Evolutionary conservation across 1,140 invertebrate species (phyloP).

Genomic region (Drosophila sechellia): DNA sequence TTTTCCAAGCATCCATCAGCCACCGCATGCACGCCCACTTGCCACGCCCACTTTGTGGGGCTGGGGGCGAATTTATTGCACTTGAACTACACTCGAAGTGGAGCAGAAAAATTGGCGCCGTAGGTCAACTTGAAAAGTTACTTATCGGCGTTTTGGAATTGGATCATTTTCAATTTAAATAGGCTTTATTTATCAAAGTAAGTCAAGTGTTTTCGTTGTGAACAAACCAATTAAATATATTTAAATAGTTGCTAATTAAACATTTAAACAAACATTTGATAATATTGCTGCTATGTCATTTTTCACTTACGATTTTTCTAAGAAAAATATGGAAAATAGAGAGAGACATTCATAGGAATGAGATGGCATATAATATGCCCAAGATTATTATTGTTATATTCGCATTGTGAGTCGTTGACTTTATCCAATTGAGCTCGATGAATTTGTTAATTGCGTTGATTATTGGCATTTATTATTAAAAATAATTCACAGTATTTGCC

Average conservation of each 20-base stretch:
- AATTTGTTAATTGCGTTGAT: slow-evolving; percentile 64
- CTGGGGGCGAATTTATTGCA: slow-evolving; percentile 31
- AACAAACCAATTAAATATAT: too few species aligned
- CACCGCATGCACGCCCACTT: neutral
- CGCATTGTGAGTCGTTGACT: slow-evolving; percentile 40
- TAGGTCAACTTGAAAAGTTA: slow-evolving; percentile 31
- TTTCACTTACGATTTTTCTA: slow-evolving; percentile 3
- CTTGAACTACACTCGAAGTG: slow-evolving; percentile 52
- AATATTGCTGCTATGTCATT: too few species aligned
- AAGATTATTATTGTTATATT: slow-evolving; percentile 16
- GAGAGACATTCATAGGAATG: neutral
- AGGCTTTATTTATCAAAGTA: neutral
- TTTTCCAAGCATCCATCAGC: neutral
- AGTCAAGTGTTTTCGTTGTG: too few species aligned
- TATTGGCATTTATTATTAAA: slow-evolving; percentile 50
- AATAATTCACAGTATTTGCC: slow-evolving; percentile 28
- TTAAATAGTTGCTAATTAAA: too few species aligned
- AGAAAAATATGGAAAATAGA: neutral
- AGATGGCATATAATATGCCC: slow-evolving; percentile 15
- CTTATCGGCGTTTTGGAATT: slow-evolving; percentile 32
- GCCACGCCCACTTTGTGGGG: neutral
- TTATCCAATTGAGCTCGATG: slow-evolving; percentile 74
- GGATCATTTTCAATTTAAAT: slow-evolving; percentile 31
- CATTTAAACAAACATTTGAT: too few species aligned
- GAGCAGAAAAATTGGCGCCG: slow-evolving; percentile 46